Conservation (phyloP, 2,797 vertebrate genomes). For the Epinephelus awoara region DNA sequence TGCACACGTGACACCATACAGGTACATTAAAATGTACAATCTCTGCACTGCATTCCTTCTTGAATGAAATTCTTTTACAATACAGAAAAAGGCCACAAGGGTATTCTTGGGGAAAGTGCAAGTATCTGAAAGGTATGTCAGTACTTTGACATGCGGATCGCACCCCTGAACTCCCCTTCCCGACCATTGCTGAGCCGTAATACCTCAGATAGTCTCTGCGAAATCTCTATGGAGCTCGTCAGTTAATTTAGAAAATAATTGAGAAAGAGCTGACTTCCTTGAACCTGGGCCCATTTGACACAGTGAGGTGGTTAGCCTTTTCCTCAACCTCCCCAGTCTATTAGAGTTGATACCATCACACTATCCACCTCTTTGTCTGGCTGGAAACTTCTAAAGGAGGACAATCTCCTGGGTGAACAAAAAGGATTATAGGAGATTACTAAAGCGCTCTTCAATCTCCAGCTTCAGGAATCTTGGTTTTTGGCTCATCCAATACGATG, state of each 20-base stretch:
- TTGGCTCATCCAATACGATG: slow-evolving; percentile 60
- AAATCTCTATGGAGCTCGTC: slow-evolving; percentile 67
- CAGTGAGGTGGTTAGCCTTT: slow-evolving; percentile 83
- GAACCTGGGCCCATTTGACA: slow-evolving; percentile 79
- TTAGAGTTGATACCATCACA: slow-evolving; percentile 83
- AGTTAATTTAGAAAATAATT: slow-evolving; percentile 84
- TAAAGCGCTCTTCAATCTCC: slow-evolving; percentile 76
- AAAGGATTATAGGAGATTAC: slow-evolving; percentile 87
- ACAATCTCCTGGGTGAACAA: slow-evolving; percentile 84
- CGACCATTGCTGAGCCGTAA: slow-evolving; percentile 42
- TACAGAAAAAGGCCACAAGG: slow-evolving; percentile 1
- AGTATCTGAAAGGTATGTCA: slow-evolving; percentile 50
- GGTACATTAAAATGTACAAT: background rate
- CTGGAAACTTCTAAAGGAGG: slow-evolving; percentile 84
- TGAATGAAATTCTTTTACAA: slow-evolving; percentile 42
- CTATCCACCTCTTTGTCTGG: slow-evolving; percentile 82
- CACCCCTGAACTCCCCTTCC: slow-evolving; percentile 52
- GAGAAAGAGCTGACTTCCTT: slow-evolving; percentile 75
- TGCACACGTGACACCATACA: background rate
- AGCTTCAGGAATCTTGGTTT: slow-evolving; percentile 70
- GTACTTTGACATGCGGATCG: slow-evolving; percentile 49
- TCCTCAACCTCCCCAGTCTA: slow-evolving; percentile 82
- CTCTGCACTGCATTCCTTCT: background rate
- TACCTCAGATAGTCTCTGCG: slow-evolving; percentile 48
- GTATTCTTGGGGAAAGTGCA: slow-evolving; percentile 41